phyloP scores from a whole-genome alignment of 2,797 vertebrate genomes.

The Danio jaintianensis region DNA sequence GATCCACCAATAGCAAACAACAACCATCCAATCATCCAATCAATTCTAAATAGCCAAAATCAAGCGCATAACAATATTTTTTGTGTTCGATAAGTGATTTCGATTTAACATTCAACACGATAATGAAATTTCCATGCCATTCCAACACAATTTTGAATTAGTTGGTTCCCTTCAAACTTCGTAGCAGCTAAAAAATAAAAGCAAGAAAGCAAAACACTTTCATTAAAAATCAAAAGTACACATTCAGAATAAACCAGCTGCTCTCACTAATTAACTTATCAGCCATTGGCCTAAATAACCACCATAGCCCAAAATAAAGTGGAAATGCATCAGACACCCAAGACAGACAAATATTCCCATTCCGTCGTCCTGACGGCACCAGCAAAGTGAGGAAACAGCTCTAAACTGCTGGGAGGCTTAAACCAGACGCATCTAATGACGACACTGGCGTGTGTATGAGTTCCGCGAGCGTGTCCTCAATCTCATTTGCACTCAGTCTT shows the following conservation, averaged over 20 bases:
- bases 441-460: neutral
- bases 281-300: neutral
- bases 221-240: neutral
- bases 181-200: no score
- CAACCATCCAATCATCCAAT: no score
- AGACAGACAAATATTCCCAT: constrained; percentile 3
- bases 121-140: no score
- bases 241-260: neutral
- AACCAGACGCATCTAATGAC: constrained; percentile 23
- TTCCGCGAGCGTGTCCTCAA: constrained; percentile 12
- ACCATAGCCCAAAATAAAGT: neutral
- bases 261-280: neutral
- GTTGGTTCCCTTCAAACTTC: no score
- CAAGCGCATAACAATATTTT: no score
- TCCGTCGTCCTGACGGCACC: neutral
- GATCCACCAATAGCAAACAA: no score
- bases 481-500: constrained; percentile 33
- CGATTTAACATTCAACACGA: no score
- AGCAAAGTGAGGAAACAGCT: neutral
- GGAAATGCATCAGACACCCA: neutral
- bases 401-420: neutral
- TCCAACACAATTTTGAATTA: no score
- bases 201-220: no score
- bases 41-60: no score
- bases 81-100: no score